These are phyloP conservation scores for Eurypyga helias DNA, from an alignment of 2,113 vertebrate genomes.

Conservation along the genomic window DNA sequence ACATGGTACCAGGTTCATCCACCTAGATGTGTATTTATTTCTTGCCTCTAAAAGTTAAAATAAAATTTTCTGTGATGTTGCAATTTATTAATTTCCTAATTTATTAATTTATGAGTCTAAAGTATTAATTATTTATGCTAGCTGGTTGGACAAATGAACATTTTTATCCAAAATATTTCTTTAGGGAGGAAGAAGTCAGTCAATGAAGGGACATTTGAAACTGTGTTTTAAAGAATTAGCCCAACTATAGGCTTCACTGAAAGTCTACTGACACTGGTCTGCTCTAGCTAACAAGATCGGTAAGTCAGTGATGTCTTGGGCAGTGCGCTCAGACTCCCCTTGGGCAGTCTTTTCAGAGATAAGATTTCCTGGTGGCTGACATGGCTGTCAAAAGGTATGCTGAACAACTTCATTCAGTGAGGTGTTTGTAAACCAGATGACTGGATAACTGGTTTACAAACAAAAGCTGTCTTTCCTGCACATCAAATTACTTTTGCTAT, in stretches of 20 bases:
- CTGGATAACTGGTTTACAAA: not conserved
- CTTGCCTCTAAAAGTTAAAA: not conserved
- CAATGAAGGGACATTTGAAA: not conserved
- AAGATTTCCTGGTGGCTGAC: not conserved
- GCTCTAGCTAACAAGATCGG: not conserved
- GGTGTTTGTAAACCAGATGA: no score
- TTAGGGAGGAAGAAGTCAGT: not conserved
- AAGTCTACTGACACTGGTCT: not conserved
- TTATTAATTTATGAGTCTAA: not conserved
- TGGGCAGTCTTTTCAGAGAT: not conserved
- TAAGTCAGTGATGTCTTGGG: not conserved
- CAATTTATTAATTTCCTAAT: not conserved
- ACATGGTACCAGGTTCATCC: not conserved
- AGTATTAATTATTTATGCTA: not conserved
- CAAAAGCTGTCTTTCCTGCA: not conserved
- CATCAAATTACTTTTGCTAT: not conserved
- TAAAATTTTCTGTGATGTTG: not conserved
- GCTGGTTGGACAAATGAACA: not conserved
- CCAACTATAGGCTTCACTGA: no score
- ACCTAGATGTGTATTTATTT: not conserved
- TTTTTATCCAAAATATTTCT: not conserved
- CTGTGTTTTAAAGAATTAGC: not conserved
- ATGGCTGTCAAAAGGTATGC: not conserved
- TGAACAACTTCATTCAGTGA: not conserved
- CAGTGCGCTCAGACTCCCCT: not conserved